Evolutionary conservation across 1,140 invertebrate species (phyloP), one percentile per base, ranked within the genome.

Genomic region (Ceratosolen solmsi): DNA sequence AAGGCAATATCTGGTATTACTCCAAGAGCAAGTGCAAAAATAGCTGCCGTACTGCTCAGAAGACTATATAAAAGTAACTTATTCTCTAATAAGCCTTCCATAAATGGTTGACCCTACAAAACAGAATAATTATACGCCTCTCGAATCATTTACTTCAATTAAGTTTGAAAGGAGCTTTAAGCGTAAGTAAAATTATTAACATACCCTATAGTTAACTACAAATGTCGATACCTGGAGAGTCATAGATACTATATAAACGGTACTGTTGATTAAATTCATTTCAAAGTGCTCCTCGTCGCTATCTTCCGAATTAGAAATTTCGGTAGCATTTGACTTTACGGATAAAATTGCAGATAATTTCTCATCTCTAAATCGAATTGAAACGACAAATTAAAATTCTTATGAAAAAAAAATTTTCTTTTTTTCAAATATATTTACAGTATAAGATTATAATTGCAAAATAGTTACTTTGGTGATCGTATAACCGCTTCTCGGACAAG

Each of bases 161-260:
- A 54, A 15, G 20, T 63, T 63, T 9, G 20, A 22, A 13, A 58
- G 20, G 7, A 27, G 25, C 41, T 71, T n/a, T 46, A 41, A 46
- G 20, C 25, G 25, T 4, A 25, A 20, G 25, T 27, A 27, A 25
- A 11, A 51, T 77, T 46, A 60, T 71, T n/a, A 70, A 91, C 92
- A 91, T 93, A 99, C 98, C 93, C 98, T 95, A 91, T 99, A 99
- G 92, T 99, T 99, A 60, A 99, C 98, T 78, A 98, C 98, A 92
- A 99, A 99, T 56, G 98, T 99, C 13, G 97, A 97, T 81, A 99
- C 95, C 93, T 99, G 99, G 76, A 99, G 92, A 13, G 98, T 95
- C 94, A 99, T 96, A 13, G 98, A 99, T 85, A 99, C 98, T 71
- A 99, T 97, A 90, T 99, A 99, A 7, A 99, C 98, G 33, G 98